Conservation (phyloP, 2,113 vertebrate genomes). For the Bucco capensis region DNA sequence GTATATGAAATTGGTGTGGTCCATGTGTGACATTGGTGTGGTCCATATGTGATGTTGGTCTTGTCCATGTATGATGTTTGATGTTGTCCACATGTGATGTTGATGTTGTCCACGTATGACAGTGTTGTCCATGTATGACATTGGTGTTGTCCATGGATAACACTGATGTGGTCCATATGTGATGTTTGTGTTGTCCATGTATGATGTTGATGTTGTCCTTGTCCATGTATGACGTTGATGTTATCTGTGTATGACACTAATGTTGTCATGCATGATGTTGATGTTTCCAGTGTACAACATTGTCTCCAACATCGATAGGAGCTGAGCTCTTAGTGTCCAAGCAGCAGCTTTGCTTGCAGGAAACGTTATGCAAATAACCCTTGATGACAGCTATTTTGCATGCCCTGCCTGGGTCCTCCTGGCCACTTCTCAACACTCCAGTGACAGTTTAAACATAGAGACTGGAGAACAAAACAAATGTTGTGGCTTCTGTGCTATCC, state of each 20-base stretch:
- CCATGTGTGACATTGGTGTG: too few relatives aligned
- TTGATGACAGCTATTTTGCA: background rate
- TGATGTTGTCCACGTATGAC: too few relatives aligned
- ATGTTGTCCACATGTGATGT: too few relatives aligned
- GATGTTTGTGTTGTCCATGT: too few relatives aligned
- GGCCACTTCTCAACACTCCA: rapidly evolving
- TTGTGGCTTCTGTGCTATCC: background rate
- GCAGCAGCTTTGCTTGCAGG: background rate
- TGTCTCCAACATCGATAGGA: rapidly evolving
- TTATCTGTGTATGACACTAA: background rate
- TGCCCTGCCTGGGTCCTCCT: background rate
- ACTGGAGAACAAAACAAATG: background rate
- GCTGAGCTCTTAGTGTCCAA: rapidly evolving
- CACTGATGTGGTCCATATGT: too few relatives aligned
- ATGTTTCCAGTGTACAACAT: too few relatives aligned
- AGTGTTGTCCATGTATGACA: too few relatives aligned
- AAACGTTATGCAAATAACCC: rapidly evolving
- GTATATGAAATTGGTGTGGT: too few relatives aligned
- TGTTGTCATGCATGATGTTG: background rate
- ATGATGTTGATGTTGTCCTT: too few relatives aligned
- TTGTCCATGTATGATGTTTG: too few relatives aligned
- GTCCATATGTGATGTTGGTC: too few relatives aligned
- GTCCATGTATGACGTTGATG: background rate
- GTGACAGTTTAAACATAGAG: background rate
- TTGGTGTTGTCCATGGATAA: too few relatives aligned